A percentile compares a stretch with the other conserved stretches of the same genome.
Evolutionary conservation across 1,140 invertebrate species (phyloP).

Genomic region (Elysia chlorotica): DNA sequence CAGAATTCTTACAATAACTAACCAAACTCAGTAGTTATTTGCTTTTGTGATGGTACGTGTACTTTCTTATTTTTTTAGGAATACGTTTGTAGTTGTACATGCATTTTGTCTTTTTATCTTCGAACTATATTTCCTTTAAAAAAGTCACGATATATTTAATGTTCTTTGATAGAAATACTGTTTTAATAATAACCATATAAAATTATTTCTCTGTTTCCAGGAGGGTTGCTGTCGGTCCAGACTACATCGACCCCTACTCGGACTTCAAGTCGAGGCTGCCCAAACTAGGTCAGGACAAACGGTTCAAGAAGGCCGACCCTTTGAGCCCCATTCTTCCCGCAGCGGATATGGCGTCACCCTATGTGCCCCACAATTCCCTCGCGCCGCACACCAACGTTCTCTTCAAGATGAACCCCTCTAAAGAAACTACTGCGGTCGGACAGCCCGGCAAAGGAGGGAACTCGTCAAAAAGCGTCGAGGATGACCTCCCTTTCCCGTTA

Average conservation of each 20-base stretch:
- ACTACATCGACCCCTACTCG: neutral
- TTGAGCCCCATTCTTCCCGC: neutral
- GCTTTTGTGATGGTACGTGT: no score
- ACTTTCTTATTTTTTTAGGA: no score
- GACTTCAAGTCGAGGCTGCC: neutral
- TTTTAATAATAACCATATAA: no score
- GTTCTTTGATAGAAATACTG: no score
- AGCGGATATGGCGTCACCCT: neutral
- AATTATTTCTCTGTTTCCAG: neutral
- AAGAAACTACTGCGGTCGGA: no score
- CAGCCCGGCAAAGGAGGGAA: neutral
- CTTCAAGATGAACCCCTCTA: conserved; percentile 2
- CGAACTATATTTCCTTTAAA: no score
- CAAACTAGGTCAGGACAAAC: neutral
- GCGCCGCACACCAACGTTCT: neutral
- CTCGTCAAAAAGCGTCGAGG: neutral
- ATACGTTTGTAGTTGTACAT: no score
- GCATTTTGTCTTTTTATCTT: no score
- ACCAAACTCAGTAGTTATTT: no score
- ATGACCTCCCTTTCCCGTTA: neutral
- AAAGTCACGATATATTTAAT: no score
- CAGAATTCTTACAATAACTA: no score
- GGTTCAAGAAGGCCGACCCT: neutral
- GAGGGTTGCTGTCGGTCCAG: neutral
- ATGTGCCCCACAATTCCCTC: neutral